Conservation (phyloP, 1,140 invertebrate genomes). For the Ctenoplectra terminalis region DNA sequence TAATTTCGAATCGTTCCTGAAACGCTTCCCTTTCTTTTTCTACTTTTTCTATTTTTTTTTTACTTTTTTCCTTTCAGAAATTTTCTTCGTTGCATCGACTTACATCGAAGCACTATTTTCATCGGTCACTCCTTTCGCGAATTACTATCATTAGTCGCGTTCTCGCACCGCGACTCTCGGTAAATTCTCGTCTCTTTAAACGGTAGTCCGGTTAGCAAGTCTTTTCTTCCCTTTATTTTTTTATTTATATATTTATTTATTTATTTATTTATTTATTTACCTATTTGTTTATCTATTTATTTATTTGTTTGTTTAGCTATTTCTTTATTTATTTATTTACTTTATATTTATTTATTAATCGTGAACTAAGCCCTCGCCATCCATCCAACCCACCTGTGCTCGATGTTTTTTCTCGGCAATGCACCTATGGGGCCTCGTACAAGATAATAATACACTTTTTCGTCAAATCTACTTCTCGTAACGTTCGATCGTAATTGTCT, state of each 20-base stretch:
- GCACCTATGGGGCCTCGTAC: conserved; percentile 69
- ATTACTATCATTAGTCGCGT: not conserved
- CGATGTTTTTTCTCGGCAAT: conserved; percentile 72
- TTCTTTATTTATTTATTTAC: not conserved
- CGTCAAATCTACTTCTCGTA: conserved; percentile 5
- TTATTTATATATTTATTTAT: conserved; percentile 6
- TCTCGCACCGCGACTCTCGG: not conserved
- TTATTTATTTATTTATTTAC: not conserved
- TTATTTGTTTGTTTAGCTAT: not conserved
- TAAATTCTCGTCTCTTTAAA: not conserved
- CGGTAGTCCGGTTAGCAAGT: not conserved
- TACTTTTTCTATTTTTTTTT: not conserved
- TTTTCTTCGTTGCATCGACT: not conserved
- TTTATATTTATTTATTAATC: conserved; percentile 40
- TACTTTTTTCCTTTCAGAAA: not conserved
- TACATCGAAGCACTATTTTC: too few species aligned
- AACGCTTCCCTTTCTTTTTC: not conserved
- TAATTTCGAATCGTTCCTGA: too few species aligned
- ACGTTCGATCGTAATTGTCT: conserved; percentile 1
- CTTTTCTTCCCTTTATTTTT: not conserved
- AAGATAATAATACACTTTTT: conserved; percentile 19
- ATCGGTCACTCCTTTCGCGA: too few species aligned
- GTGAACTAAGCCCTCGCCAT: conserved; percentile 77
- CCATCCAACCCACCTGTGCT: conserved; percentile 71
- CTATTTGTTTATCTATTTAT: not conserved